Percentiles rank a stretch among this genome's conserved stretches.
Evolutionary conservation across 2,113 vertebrate species (phyloP).

Genomic region (Tyrannus savana): DNA sequence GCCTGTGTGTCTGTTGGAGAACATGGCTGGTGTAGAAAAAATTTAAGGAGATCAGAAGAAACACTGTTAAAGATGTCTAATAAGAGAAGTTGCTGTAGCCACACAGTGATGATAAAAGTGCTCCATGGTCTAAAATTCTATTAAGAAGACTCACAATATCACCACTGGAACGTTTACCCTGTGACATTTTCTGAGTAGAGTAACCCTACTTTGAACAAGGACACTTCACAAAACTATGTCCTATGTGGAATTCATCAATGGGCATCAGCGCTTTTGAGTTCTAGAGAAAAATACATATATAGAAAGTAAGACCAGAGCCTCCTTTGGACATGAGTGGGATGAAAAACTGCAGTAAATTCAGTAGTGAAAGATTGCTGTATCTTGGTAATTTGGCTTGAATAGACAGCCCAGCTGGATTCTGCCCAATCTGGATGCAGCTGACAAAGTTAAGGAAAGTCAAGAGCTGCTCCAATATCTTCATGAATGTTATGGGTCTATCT

Average conservation of each 20-base stretch:
- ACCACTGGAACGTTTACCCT: background rate
- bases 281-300: background rate
- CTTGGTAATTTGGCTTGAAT: background rate
- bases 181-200: background rate
- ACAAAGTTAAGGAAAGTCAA: background rate
- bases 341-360: constrained; percentile 48
- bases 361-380: background rate
- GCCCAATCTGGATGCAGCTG: background rate
- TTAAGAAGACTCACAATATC: background rate
- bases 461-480: background rate
- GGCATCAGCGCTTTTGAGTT: background rate
- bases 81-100: background rate
- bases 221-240: background rate
- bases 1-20: background rate
- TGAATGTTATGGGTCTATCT: background rate
- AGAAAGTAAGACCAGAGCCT: background rate
- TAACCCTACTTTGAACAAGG: background rate
- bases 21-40: background rate
- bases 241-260: background rate
- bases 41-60: background rate
- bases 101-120: background rate
- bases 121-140: background rate
- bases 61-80: background rate
- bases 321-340: background rate
- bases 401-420: background rate